Conservation (phyloP, 2,113 vertebrate species). For the Promerops cafer region DNA sequence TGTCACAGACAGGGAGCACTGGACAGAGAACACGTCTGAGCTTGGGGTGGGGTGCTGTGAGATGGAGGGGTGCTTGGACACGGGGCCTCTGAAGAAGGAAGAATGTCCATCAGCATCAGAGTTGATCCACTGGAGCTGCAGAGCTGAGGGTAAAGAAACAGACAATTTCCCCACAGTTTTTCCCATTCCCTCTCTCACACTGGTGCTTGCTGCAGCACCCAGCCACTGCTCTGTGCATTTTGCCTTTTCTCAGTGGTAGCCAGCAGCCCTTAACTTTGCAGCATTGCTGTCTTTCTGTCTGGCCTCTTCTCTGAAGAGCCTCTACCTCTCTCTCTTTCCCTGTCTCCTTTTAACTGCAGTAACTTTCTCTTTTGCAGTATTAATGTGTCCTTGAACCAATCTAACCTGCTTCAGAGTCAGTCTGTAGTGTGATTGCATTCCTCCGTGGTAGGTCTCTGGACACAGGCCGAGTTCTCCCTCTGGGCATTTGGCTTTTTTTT, state of each 20-base stretch:
- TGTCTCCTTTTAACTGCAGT: not conserved
- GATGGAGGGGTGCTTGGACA: not conserved
- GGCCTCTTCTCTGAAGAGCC: not conserved
- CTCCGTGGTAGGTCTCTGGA: not conserved
- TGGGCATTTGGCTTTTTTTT: not conserved
- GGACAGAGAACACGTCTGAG: not conserved
- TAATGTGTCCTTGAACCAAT: not conserved
- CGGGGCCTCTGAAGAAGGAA: not conserved
- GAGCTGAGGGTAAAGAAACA: not conserved
- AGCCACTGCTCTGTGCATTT: not conserved
- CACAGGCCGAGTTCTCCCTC: not conserved
- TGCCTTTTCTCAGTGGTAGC: not conserved
- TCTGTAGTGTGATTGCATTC: not conserved
- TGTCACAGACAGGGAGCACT: not conserved
- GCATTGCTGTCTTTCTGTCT: not conserved
- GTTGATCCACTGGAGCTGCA: not conserved
- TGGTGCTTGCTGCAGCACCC: not conserved
- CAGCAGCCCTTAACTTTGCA: not conserved
- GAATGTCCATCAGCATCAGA: not conserved
- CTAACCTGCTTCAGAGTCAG: not conserved
- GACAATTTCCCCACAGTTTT: not conserved
- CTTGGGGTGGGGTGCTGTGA: not conserved
- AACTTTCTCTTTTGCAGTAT: not conserved
- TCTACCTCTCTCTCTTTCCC: not conserved
- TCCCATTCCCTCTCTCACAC: not conserved